Conservation (phyloP, 2,888 invertebrate species). For the Argynnis bischoffii region DNA sequence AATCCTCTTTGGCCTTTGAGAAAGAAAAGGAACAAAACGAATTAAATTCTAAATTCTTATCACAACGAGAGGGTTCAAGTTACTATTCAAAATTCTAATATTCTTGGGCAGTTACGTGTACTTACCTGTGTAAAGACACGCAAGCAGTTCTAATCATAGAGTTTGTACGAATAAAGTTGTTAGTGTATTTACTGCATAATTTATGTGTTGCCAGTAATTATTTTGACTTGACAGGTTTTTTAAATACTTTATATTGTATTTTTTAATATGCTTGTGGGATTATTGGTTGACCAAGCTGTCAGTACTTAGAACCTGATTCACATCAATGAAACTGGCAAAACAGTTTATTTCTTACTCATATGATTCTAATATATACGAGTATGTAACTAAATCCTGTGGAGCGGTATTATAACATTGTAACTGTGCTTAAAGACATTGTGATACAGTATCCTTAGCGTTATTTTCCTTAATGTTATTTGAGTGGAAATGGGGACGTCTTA, state of each 20-base stretch:
- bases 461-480: no score
- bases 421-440: no score
- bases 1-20: slow-evolving; percentile 3
- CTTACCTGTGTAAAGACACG: slow-evolving; percentile 16
- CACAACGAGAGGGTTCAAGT: background rate
- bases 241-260: no score
- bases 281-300: no score
- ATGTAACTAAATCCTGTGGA: no score
- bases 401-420: no score
- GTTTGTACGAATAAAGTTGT: slow-evolving; percentile 20
- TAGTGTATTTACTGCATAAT: slow-evolving; percentile 4
- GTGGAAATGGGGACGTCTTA: no score
- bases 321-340: no score
- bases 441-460: no score
- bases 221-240: background rate
- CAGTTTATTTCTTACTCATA: background rate
- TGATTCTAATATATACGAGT: background rate
- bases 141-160: slow-evolving; percentile 7
- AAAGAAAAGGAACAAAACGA: background rate
- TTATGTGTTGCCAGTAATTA: slow-evolving; percentile 5
- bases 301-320: no score
- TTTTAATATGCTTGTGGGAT: no score
- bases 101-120: slow-evolving; percentile 1
- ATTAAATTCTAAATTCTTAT: background rate
- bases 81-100: background rate